Evolutionary conservation across 2,888 invertebrate genomes (phyloP), one percentile per base, ranked within the genome.

Genomic region (Catocala nupta): DNA sequence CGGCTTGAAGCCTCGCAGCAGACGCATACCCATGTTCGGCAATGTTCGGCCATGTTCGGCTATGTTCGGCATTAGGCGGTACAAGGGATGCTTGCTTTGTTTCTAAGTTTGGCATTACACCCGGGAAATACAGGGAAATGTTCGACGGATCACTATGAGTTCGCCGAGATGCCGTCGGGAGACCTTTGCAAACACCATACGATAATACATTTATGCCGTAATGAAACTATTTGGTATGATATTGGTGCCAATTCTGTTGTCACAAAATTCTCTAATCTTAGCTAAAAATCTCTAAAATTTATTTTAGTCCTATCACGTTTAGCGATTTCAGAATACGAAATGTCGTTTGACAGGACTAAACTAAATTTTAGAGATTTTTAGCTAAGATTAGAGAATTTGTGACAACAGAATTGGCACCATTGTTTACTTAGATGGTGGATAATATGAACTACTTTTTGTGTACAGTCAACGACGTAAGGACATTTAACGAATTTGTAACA

Each of bases 61-160:
- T 73, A 59, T 73, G 75, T 76, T 75, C 73, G 62, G 67, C 63
- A 68, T 75, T 64, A 78, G 66, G 66, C 63, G 77, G 78, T 84
- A 86, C 86, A 84, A 81, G 81, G 76, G 76, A 70, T 72, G 84
- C 85, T 86, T 72, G 84, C 85, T 86, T 86, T 87, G 85, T 87
- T 82, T 81, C 78, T 78, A 84, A 86, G 82, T 86, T 88, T 68
- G 66, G 78, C 69, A 81, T 84, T 85, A 83, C 83, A 81, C 84
- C 62, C 77, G 84, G 85, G 86, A 84, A 85, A 86, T 86, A 85
- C 78, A 81, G 71, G 56, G 78, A 81, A 81, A 85, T 87, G 84
- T 86, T 85, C 79, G 70, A 68, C 72, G 78, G 77, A 82, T 83
- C 80, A 80, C 73, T 66, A 61, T 65, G 78, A 81, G 82, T 83